Conservation (phyloP, 1,140 invertebrate species). For the Drosophila nannoptera region DNA sequence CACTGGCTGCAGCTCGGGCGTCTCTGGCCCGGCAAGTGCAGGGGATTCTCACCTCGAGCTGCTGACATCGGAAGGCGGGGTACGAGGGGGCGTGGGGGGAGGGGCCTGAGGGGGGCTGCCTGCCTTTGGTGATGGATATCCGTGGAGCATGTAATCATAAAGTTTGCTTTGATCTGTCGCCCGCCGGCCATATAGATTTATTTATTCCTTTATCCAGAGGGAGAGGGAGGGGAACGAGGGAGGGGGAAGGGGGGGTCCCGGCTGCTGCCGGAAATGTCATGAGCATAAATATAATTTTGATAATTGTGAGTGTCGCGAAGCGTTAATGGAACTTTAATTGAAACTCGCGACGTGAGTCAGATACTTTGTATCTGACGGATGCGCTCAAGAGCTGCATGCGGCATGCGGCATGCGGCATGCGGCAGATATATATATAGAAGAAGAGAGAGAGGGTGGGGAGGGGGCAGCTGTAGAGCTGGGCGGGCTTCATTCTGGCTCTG, state of each 20-base stretch:
- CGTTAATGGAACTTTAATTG: slow-evolving; percentile 76
- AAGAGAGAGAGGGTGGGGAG: too few relatives aligned
- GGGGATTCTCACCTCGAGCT: too few relatives aligned
- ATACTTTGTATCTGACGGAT: slow-evolving; percentile 38
- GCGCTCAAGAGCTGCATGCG: too few relatives aligned
- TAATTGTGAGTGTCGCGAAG: slow-evolving; percentile 75
- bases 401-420: slow-evolving; percentile 7
- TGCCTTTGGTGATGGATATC: slow-evolving; percentile 70
- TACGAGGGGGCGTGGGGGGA: too few relatives aligned
- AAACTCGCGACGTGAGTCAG: slow-evolving; percentile 51
- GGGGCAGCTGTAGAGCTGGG: too few relatives aligned
- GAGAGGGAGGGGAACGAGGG: not conserved
- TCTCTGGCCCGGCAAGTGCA: too few relatives aligned
- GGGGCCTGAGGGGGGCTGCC: not conserved
- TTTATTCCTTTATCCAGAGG: slow-evolving; percentile 45
- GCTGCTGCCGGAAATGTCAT: slow-evolving; percentile 70
- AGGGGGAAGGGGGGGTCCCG: not conserved
- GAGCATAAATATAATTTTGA: slow-evolving; percentile 75
- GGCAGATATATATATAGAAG: slow-evolving; percentile 22
- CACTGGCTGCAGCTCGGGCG: too few relatives aligned
- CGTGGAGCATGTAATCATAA: slow-evolving; percentile 68
- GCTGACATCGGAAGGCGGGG: too few relatives aligned
- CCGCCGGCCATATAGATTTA: slow-evolving; percentile 64
- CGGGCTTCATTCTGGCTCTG: slow-evolving; percentile 20
- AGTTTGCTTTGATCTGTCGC: slow-evolving; percentile 67